Conservation (phyloP, 2,888 invertebrate species). For the Allolobophora icterica region DNA sequence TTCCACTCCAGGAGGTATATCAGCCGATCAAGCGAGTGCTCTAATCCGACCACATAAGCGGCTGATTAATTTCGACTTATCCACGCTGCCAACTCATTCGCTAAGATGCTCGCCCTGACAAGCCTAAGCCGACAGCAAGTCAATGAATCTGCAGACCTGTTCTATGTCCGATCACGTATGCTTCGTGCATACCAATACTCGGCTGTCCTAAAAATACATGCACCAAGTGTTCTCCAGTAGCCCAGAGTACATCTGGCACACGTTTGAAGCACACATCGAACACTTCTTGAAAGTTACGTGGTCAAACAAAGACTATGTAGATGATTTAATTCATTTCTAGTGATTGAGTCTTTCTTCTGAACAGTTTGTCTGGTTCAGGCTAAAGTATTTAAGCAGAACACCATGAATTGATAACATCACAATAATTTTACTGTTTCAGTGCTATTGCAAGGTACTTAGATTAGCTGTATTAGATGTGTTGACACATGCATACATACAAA, state of each 20-base stretch:
- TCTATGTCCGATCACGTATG: not conserved
- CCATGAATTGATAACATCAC: not conserved
- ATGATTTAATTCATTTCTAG: not conserved
- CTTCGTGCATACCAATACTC: not conserved
- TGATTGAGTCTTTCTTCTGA: not conserved
- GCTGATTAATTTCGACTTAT: slow-evolving; percentile 17
- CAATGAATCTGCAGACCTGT: not conserved
- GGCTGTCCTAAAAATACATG: not conserved
- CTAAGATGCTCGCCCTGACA: not conserved
- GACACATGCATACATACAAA: too few species aligned
- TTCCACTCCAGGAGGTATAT: not conserved
- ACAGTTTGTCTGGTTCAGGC: not conserved
- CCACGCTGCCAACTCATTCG: not conserved
- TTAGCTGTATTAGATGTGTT: not conserved
- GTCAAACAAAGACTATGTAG: not conserved
- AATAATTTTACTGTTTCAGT: not conserved
- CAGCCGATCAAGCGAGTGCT: not conserved
- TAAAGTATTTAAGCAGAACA: not conserved
- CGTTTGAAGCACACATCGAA: too few species aligned
- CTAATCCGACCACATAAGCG: not conserved
- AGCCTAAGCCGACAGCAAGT: not conserved
- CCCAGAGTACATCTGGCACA: too few species aligned
- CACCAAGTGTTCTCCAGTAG: not conserved
- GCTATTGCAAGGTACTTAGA: not conserved
- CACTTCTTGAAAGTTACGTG: not conserved